Evolutionary conservation across 1,140 invertebrate genomes (phyloP).

Genomic region (Drosophila navojoa): DNA sequence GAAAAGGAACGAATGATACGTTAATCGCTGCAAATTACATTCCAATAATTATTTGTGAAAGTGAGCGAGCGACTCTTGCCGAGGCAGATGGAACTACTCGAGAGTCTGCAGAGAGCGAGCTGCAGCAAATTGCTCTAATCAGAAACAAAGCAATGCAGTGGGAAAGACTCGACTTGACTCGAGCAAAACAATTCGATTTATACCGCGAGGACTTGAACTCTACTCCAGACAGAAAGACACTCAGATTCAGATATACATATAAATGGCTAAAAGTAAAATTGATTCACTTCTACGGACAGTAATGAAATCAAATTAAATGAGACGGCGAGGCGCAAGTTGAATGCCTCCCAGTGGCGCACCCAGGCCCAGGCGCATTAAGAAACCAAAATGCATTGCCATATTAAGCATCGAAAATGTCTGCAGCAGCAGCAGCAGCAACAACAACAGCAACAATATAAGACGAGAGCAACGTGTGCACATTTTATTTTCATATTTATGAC

Average conservation of each 20-base stretch:
- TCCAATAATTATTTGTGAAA: slow-evolving; percentile 63
- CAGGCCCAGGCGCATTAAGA: slow-evolving; percentile 42
- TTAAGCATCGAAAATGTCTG: slow-evolving; percentile 55
- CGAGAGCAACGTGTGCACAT: slow-evolving; percentile 66
- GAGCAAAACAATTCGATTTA: too few relatives aligned
- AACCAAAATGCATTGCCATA: slow-evolving; percentile 70
- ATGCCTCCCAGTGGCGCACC: slow-evolving; percentile 30
- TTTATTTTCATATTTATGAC: slow-evolving; percentile 68
- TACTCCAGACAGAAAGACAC: too few relatives aligned
- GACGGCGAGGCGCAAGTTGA: slow-evolving; percentile 37
- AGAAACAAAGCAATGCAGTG: too few relatives aligned
- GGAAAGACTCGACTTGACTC: too few relatives aligned
- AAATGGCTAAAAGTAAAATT: slow-evolving; percentile 3
- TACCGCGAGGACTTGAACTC: too few relatives aligned
- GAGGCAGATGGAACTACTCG: slow-evolving; percentile 15
- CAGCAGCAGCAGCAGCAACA: slow-evolving; percentile 20
- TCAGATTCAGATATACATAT: neutral
- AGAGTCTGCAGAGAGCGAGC: too few relatives aligned
- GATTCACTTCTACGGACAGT: neutral
- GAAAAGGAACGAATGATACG: neutral
- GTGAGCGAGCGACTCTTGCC: slow-evolving; percentile 8
- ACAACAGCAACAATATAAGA: slow-evolving; percentile 6
- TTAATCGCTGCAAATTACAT: slow-evolving; percentile 52
- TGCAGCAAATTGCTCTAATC: too few relatives aligned
- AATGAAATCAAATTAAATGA: slow-evolving; percentile 29